Conservation (phyloP, 2,113 vertebrate species). For the Papio anubis region DNA sequence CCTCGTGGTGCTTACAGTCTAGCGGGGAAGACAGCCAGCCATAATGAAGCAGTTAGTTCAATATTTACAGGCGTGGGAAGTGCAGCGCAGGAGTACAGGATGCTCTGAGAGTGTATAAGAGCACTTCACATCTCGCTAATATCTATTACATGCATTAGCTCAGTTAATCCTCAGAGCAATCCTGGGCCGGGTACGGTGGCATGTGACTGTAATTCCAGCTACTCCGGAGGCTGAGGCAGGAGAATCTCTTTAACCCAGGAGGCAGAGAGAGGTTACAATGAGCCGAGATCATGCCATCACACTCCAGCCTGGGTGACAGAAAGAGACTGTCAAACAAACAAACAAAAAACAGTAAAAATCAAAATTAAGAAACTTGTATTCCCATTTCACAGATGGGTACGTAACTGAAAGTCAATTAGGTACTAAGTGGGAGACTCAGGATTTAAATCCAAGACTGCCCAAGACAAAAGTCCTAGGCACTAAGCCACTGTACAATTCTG, state of each 20-base stretch:
- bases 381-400: not conserved
- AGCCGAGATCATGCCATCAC: too few relatives aligned
- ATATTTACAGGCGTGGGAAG: accelerated
- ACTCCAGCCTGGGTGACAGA: too few relatives aligned
- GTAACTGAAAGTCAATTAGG: not conserved
- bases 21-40: not conserved
- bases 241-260: too few relatives aligned
- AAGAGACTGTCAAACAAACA: too few relatives aligned
- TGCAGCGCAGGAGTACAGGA: accelerated
- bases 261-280: too few relatives aligned
- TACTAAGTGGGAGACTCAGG: not conserved
- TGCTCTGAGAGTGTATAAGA: too few relatives aligned
- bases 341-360: too few relatives aligned
- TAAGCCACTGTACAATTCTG: not conserved
- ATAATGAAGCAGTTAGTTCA: accelerated
- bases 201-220: too few relatives aligned
- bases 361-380: not conserved
- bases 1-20: not conserved
- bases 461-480: not conserved
- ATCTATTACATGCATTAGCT: not conserved
- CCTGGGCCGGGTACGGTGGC: too few relatives aligned
- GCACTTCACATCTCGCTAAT: not conserved
- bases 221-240: too few relatives aligned
- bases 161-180: not conserved
- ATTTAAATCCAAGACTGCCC: not conserved